Conservation (phyloP, 2,888 invertebrate genomes). For the Rotaria macrura region DNA sequence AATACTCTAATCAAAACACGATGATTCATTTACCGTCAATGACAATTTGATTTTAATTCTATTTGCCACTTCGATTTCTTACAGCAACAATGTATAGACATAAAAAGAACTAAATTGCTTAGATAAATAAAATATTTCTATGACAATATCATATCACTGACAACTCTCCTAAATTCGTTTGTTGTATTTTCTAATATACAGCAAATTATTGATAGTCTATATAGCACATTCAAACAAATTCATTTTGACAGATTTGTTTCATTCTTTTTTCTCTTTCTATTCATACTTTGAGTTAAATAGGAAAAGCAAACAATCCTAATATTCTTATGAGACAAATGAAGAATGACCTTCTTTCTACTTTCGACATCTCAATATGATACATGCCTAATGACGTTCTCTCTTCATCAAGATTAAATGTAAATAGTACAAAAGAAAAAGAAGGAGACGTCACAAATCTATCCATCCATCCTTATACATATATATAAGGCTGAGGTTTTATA, state of each 20-base stretch:
- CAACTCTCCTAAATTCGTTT: not conserved
- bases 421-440: too few species aligned
- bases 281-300: not conserved
- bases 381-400: too few species aligned
- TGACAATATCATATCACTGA: not conserved
- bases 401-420: too few species aligned
- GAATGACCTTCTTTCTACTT: too few species aligned
- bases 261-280: not conserved
- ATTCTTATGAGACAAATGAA: not conserved
- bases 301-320: not conserved
- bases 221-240: not conserved
- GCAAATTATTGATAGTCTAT: not conserved
- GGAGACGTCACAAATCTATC: too few species aligned
- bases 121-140: not conserved
- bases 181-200: not conserved
- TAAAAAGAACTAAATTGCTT: not conserved
- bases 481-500: too few species aligned
- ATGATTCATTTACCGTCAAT: too few species aligned
- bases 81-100: not conserved
- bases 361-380: too few species aligned
- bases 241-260: not conserved
- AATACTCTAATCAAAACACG: too few species aligned
- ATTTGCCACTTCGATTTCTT: not conserved
- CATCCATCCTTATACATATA: too few species aligned
- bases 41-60: not conserved